Evolutionary conservation across 2,797 vertebrate species (phyloP), one percentile per base, ranked within the genome.

Genomic region (Neosilurus mollespiculum): DNA sequence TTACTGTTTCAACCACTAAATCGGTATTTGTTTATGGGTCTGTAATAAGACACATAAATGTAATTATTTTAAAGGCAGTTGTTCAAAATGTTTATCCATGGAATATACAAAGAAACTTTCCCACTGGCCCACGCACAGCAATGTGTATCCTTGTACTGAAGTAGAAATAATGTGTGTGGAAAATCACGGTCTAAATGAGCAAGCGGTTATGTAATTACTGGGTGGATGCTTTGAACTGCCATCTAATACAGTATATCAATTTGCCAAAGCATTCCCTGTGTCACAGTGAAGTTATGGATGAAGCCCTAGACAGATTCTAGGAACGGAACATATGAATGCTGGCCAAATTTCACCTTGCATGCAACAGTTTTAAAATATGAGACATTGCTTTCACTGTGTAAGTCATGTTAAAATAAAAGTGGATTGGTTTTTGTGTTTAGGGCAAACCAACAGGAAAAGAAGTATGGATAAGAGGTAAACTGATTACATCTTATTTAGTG

Each of bases 231-330:
- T 81, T 83, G 51, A 83, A 80, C 81, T 85, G 85, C 81, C 81
- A 81, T 85, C 81, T 77, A 64, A 81, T 81, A 66, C 72, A 83
- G 26, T 76, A 65, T 84, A 87, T 88, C 81, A 70, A 79, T 86
- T 81, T 79, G 85, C 22, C 15, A 66, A 61, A 80, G 56, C 43
- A 67, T 82, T 75, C 75, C 69, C 66, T 81, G 83, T 64, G 73
- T 84, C 71, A 64, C 72, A 53, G 51, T 66, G 70, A 84, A 80
- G 62, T 81, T 81, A 49, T 43, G 2, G 80, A 83, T 82, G 58
- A 93, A 93, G 87, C 90, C 90, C 92, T 91, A 89, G 90, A 91
- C 89, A 81, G 84, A 82, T 75, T 84, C 37, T 81, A 79, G 86
- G 82, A 80, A 86, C 0, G 16, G 53, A 62, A 79, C 49, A 26